Evolutionary conservation across 2,888 invertebrate species (phyloP).

Genomic region (Cheilosia impressa): DNA sequence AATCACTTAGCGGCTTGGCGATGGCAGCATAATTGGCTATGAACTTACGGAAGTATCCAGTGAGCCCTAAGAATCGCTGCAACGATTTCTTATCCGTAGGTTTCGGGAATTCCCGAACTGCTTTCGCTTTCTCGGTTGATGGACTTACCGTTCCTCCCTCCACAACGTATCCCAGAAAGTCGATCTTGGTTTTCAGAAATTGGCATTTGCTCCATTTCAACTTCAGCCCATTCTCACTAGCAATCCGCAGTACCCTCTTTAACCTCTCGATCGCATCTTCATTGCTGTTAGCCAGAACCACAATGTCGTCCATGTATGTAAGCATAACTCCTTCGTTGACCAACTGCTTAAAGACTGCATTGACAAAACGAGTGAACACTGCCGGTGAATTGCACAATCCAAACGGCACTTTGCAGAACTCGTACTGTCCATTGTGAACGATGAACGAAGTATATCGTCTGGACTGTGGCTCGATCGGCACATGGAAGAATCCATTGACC

Average conservation of each 20-base stretch:
- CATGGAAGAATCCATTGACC: neutral
- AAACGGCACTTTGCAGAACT: conserved; percentile 10
- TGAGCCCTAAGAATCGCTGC: conserved; percentile 22
- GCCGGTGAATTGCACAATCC: conserved; percentile 2
- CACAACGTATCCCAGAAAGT: neutral
- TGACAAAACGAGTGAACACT: neutral
- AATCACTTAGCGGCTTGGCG: conserved; percentile 74
- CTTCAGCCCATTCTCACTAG: neutral
- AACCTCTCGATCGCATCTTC: neutral
- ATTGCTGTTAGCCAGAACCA: neutral
- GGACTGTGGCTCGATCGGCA: conserved; percentile 12
- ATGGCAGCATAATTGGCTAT: conserved; percentile 39
- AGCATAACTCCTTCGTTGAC: neutral
- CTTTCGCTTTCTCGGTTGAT: conserved; percentile 36
- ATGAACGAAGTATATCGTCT: conserved; percentile 4
- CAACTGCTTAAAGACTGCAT: conserved; percentile 73
- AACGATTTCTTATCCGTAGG: conserved; percentile 13
- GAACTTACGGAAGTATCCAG: conserved; percentile 34
- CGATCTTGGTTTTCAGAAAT: neutral
- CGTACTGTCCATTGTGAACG: neutral
- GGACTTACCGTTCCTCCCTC: neutral
- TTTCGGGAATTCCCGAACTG: conserved; percentile 22
- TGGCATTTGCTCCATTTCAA: neutral
- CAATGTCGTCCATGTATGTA: neutral
- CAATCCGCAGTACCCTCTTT: neutral